Base-by-base conservation (phyloP, 2,113 vertebrate genomes). In the Thryonomys swinderianus region DNA sequence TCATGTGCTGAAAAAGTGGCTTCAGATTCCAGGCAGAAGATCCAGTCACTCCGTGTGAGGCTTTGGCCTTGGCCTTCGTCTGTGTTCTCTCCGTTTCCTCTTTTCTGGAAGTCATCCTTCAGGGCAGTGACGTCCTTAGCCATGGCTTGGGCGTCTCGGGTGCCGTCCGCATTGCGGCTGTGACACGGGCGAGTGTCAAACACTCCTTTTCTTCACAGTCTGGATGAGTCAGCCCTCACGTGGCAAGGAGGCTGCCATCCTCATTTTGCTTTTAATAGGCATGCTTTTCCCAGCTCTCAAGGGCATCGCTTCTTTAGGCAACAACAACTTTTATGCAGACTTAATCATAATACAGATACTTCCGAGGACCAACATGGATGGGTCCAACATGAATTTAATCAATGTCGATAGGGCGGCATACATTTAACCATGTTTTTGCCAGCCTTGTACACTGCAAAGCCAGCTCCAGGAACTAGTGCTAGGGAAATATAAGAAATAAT, bases 141-240 rank as follows among this genome's bases (percentile, higher is more conserved):
- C 5, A 40, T 32, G 32, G 42, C 67, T 76, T 27, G 42, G 21
- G 48, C 51, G 8, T 45, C 66, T 51, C 32, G 11, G 20, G 12
- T 18, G 42, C 83, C 34, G 67, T 76, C 74, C 37, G 34, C 2
- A 9, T n/a, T 18, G 79, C 94, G 21, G 42, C 62, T 86, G 76
- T 42, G 79, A 81, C 82, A 79, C 40, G 67, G 79, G 34, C 73
- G 11, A 67, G 27, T 69, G 53, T 84, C 40, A 57, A 57, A 73
- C 7, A 45, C n/a, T 48, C 7, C 34, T 45, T 64, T 93, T 87
- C 48, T 59, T 74, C 59, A 82, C 3, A 51, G 55, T 48, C 69
- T 76, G 80, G 53, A 95, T 97, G 90, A 96, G 87, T 96, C 92
- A 97, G 76, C 64, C 45, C 87, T 51, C n/a, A 93, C 74, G 30